phyloP scores from a whole-genome alignment of 2,113 vertebrate species.

The Isichthys henryi region DNA sequence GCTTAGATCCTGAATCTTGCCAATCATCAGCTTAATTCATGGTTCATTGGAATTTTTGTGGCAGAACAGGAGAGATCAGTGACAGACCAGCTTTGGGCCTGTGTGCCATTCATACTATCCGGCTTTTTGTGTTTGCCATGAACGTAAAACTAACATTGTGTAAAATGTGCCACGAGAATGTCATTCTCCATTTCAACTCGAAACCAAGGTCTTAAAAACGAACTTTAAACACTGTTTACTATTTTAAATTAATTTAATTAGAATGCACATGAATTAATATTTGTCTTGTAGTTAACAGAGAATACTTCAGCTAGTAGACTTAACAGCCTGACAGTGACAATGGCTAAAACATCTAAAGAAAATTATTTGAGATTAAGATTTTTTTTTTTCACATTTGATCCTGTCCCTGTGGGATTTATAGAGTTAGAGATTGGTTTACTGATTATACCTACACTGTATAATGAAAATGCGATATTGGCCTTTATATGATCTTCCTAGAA shows the following conservation, averaged over 20 bases:
- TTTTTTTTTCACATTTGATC: background rate
- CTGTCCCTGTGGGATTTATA: background rate
- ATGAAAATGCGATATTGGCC: background rate
- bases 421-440: background rate
- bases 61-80: background rate
- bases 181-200: background rate
- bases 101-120: background rate
- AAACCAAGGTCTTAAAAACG: background rate
- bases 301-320: background rate
- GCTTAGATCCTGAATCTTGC: background rate
- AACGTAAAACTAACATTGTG: background rate
- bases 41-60: background rate
- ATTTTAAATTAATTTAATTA: background rate
- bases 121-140: background rate
- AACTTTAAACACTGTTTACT: background rate
- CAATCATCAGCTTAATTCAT: background rate
- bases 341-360: background rate
- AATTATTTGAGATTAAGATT: background rate
- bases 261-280: background rate
- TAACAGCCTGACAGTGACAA: background rate
- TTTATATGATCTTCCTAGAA: background rate
- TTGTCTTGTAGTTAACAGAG: background rate
- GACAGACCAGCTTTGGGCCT: background rate
- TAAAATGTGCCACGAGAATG: background rate
- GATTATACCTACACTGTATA: background rate